Percentiles rank a stretch among this genome's conserved stretches.
These are phyloP conservation scores for Anaspis maculata DNA, from an alignment of 2,888 invertebrate species.

Conservation along the genomic window DNA sequence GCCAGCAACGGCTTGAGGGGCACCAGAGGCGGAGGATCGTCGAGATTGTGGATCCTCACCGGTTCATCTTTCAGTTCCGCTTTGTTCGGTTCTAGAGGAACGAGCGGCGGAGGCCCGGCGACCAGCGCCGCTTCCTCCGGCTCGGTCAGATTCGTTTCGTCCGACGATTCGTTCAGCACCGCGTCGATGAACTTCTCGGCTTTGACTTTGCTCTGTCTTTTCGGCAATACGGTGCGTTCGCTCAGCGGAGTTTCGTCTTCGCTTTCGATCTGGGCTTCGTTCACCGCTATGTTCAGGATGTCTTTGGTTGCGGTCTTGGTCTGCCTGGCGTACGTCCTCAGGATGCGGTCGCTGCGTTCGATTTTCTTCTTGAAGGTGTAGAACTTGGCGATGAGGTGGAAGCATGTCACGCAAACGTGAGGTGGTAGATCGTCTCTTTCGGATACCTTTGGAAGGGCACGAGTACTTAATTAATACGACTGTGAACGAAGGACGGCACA, in stretches of 20 bases:
- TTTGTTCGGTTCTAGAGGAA: constrained; percentile 26
- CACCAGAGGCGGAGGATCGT: constrained; percentile 33
- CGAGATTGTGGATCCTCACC: constrained; percentile 14
- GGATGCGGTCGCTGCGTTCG: constrained; percentile 34
- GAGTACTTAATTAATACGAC: no score
- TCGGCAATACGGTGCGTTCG: constrained; percentile 5
- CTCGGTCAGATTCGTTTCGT: not conserved
- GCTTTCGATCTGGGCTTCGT: constrained; percentile 27
- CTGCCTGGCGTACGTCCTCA: constrained; percentile 29
- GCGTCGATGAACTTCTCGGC: no score
- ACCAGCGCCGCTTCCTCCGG: constrained; percentile 11
- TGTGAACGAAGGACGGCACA: no score
- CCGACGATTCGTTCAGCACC: constrained; percentile 4
- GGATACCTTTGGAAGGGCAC: constrained; percentile 32
- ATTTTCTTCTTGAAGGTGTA: constrained; percentile 40
- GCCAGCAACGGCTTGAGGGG: constrained; percentile 30
- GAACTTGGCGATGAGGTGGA: constrained; percentile 37
- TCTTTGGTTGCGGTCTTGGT: constrained; percentile 19
- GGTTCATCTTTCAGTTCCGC: no score
- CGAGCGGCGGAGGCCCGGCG: constrained; percentile 34
- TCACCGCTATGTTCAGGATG: constrained; percentile 30
- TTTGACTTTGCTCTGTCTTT: constrained; percentile 5
- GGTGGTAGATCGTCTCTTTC: constrained; percentile 38
- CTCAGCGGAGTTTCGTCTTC: constrained; percentile 23
- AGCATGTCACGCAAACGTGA: constrained; percentile 39